These are phyloP conservation scores for Clarias magur DNA, from an alignment of 2,113 vertebrate species.

Conservation along the genomic window DNA sequence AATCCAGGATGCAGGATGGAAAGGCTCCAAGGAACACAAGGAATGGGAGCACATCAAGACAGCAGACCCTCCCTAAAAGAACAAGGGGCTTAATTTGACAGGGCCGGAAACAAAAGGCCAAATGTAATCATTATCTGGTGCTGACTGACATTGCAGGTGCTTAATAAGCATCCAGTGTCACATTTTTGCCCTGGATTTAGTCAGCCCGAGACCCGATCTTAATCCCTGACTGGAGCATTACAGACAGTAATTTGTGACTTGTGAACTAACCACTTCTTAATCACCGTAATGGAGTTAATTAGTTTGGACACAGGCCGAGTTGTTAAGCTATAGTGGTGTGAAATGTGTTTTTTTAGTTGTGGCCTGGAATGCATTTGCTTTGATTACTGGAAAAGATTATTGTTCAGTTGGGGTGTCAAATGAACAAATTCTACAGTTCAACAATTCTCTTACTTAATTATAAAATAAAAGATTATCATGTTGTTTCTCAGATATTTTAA, in stretches of 20 bases:
- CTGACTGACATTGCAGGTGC: constrained; percentile 70
- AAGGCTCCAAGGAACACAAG: background rate
- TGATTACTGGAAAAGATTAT: no score
- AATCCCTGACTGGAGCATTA: constrained; percentile 47
- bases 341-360: constrained; percentile 22
- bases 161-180: constrained; percentile 68
- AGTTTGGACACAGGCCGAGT: constrained; percentile 70
- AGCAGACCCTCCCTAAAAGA: constrained; percentile 17
- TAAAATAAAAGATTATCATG: background rate
- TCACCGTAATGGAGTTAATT: constrained; percentile 74
- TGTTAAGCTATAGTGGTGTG: constrained; percentile 24
- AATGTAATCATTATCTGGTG: constrained; percentile 64
- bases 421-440: background rate
- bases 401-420: background rate
- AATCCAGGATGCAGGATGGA: background rate
- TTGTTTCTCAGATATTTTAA: background rate
- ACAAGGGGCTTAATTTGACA: constrained; percentile 57
- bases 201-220: constrained; percentile 46
- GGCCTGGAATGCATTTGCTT: background rate
- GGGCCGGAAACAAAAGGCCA: constrained; percentile 54
- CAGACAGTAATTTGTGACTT: constrained; percentile 67
- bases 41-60: background rate
- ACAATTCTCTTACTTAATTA: background rate
- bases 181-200: constrained; percentile 58
- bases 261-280: constrained; percentile 62